Evolutionary conservation across 2,888 invertebrate species (phyloP).

Genomic region (Cinara cedri): DNA sequence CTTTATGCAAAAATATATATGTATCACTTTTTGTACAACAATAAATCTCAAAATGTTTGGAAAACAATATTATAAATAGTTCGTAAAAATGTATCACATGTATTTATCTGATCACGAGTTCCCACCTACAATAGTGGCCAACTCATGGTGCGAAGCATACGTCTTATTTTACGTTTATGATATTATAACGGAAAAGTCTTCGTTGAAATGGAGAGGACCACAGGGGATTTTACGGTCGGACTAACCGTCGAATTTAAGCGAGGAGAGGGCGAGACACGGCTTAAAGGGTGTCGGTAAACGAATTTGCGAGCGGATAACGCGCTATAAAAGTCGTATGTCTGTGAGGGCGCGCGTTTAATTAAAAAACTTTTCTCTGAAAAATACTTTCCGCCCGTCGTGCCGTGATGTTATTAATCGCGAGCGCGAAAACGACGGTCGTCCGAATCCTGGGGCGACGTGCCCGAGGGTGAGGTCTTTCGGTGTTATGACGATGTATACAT

Average conservation of each 20-base stretch:
- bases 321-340: constrained; percentile 22
- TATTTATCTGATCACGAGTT: no score
- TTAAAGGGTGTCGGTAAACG: constrained; percentile 17
- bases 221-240: no score
- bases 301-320: constrained; percentile 23
- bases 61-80: no score
- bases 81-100: no score
- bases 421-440: background rate
- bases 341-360: constrained; percentile 33
- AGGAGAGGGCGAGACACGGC: background rate
- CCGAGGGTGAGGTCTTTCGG: background rate
- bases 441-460: background rate
- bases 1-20: no score
- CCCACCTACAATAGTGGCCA: no score
- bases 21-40: no score
- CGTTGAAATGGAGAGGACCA: no score
- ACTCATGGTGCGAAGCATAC: no score
- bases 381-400: background rate
- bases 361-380: constrained; percentile 48
- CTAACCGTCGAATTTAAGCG: background rate
- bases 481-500: background rate
- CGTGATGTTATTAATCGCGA: background rate
- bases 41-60: no score
- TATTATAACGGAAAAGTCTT: no score
- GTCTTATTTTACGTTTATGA: no score